Evolutionary conservation across 2,797 vertebrate genomes (phyloP).

Genomic region (Setipinna tenuifilis): DNA sequence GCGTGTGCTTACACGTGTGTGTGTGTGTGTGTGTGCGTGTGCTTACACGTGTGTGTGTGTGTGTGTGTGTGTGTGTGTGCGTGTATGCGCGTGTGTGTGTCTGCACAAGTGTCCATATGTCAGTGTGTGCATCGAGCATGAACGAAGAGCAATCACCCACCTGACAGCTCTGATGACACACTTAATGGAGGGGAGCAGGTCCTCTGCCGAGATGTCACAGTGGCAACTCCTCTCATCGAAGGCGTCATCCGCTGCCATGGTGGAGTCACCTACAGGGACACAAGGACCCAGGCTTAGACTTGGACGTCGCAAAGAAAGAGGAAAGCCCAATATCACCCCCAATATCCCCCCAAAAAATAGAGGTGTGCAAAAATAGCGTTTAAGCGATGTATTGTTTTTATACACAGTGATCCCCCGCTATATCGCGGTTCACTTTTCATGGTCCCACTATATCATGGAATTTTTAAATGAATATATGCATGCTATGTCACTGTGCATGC

Average conservation of each 20-base stretch:
- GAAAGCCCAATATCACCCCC: no score
- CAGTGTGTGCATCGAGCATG: no score
- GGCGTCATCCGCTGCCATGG: conserved; percentile 85
- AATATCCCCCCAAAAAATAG: no score
- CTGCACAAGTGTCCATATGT: neutral
- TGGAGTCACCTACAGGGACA: conserved; percentile 83
- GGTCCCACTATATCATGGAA: no score
- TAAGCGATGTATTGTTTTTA: no score
- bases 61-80: neutral
- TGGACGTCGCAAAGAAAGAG: no score
- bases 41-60: neutral
- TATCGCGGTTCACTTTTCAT: no score
- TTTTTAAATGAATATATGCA: no score
- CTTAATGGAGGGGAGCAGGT: conserved; percentile 92
- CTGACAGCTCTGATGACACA: conserved; percentile 95
- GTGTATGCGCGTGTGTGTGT: no score
- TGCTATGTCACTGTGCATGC: no score
- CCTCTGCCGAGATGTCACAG: conserved; percentile 92
- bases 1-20: neutral
- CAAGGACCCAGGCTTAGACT: conserved; percentile 1
- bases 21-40: neutral
- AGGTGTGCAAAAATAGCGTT: no score
- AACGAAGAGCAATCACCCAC: conserved; percentile 68
- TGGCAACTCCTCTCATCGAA: conserved; percentile 94
- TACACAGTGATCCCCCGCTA: no score